A percentile compares a stretch with the other conserved stretches of the same genome.
Evolutionary conservation across 2,888 invertebrate species (phyloP).

Genomic region (Hylaea fasciaria): DNA sequence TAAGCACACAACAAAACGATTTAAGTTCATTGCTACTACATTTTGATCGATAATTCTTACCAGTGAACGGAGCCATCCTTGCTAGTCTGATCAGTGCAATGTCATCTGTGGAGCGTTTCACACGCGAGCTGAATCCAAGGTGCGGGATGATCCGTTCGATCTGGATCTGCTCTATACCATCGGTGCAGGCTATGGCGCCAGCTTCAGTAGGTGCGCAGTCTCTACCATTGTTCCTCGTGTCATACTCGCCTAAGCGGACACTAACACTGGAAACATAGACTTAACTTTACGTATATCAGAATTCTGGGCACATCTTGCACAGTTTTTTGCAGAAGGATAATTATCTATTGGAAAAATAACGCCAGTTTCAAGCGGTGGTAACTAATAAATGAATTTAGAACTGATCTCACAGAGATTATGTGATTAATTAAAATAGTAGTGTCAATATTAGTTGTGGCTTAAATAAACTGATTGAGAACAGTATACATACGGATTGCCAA

Average conservation of each 20-base stretch:
- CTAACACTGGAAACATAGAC: slow-evolving; percentile 45
- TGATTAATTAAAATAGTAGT: no score
- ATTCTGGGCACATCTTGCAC: no score
- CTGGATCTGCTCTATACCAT: slow-evolving; percentile 62
- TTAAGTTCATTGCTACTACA: no score
- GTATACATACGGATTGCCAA: slow-evolving; percentile 75
- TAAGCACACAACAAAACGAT: no score
- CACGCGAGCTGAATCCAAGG: slow-evolving; percentile 61
- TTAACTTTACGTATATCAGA: not conserved
- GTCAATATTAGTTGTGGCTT: no score
- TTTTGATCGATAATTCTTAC: slow-evolving; percentile 48
- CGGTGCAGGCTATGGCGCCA: slow-evolving; percentile 69
- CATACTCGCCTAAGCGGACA: slow-evolving; percentile 77
- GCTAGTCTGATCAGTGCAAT: slow-evolving; percentile 77
- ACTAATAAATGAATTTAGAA: no score
- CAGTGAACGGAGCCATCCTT: slow-evolving; percentile 65
- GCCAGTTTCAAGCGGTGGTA: no score
- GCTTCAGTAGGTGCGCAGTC: slow-evolving; percentile 67
- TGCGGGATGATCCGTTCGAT: slow-evolving; percentile 71
- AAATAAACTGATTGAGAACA: no score
- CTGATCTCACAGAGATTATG: no score
- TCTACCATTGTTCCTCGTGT: slow-evolving; percentile 57
- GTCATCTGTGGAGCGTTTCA: slow-evolving; percentile 59
- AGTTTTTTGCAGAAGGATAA: no score
- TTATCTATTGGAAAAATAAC: no score